These are phyloP conservation scores for Hymenopus coronatus DNA, from an alignment of 2,888 invertebrate species.

Conservation along the genomic window DNA sequence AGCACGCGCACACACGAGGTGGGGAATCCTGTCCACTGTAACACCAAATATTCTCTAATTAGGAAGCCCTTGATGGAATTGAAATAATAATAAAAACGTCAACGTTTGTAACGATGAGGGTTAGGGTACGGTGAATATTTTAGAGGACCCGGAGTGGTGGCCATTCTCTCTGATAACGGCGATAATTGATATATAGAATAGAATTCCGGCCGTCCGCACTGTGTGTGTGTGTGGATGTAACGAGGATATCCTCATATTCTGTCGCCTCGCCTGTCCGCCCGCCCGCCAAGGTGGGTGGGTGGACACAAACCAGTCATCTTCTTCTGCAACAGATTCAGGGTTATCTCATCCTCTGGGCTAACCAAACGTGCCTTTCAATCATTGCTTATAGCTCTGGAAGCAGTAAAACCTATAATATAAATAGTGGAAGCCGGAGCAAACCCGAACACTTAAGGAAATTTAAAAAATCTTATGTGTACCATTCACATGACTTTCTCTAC, in stretches of 20 bases:
- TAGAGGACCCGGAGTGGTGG: neutral
- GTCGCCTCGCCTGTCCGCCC: neutral
- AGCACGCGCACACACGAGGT: neutral
- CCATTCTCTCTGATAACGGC: neutral
- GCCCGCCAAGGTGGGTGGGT: constrained; percentile 2
- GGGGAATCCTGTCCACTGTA: neutral
- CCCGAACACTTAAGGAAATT: too few relatives aligned
- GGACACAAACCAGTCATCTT: neutral
- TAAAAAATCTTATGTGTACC: too few relatives aligned
- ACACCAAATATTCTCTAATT: neutral
- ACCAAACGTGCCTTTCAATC: neutral
- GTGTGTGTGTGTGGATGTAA: neutral
- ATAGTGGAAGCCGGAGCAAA: too few relatives aligned
- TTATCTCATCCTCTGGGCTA: neutral
- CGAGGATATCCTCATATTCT: constrained; percentile 19
- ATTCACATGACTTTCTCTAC: too few relatives aligned
- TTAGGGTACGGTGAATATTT: neutral
- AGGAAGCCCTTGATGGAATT: constrained; percentile 1
- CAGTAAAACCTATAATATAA: too few relatives aligned
- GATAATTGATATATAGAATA: constrained; percentile 4
- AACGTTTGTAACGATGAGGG: too few relatives aligned
- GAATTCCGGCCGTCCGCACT: neutral
- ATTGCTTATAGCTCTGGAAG: too few relatives aligned
- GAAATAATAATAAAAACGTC: neutral
- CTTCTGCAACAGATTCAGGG: neutral